phyloP scores from a whole-genome alignment of 2,113 vertebrate genomes.

The Noturus placidus region DNA sequence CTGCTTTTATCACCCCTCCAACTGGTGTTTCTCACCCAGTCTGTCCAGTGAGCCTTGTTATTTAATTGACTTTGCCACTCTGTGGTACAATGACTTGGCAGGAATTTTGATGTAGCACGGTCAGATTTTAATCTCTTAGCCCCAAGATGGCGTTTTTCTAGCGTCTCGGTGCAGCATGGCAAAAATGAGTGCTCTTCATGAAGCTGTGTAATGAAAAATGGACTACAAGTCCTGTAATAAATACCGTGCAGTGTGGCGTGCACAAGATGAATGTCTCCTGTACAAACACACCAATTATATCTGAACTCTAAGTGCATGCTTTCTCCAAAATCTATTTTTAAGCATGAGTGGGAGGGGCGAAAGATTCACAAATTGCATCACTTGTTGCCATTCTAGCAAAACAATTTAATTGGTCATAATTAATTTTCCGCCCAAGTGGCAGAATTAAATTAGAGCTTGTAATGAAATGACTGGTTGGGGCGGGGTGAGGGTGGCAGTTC shows the following conservation, averaged over 20 bases:
- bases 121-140: conserved; percentile 13
- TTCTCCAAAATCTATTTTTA: not conserved
- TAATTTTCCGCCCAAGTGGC: not conserved
- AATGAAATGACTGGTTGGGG: not conserved
- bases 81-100: conserved; percentile 12
- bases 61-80: conserved; percentile 32
- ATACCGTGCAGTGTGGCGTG: not conserved
- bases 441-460: not conserved
- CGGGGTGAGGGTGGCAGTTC: not conserved
- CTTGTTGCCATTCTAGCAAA: not conserved
- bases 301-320: not conserved
- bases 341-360: too few species aligned
- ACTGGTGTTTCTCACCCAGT: not conserved
- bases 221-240: too few species aligned
- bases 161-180: not conserved
- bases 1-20: not conserved
- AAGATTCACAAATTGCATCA: not conserved
- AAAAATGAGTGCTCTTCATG: not conserved
- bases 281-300: not conserved
- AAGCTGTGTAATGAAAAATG: not conserved
- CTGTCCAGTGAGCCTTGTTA: not conserved
- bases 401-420: not conserved
- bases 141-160: conserved; percentile 1
- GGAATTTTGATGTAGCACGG: conserved; percentile 32
- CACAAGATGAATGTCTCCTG: conserved; percentile 25